Base-by-base conservation (phyloP, 2,888 invertebrate genomes). In the Tiliacea aurago region DNA sequence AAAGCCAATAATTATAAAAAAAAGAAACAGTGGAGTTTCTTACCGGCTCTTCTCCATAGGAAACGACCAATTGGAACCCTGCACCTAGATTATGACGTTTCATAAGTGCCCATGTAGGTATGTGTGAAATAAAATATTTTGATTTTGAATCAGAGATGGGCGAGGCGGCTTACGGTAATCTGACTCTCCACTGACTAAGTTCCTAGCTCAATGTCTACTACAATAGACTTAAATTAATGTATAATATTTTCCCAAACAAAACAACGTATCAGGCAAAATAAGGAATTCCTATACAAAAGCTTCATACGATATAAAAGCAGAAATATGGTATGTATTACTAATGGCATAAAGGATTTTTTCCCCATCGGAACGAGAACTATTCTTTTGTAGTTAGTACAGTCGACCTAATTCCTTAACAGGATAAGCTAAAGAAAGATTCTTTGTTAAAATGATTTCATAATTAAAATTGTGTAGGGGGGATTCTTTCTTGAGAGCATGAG, bases 381-480 rank as follows among this genome's bases (percentile, higher is more conserved):
- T 68, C 68, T 55, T 76, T 81, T 74, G 58, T 70, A 67, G 59
- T 65, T 58, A 51, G 43, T 47, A 45, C n/a, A 51, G 53, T 56
- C 37, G 64, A 72, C 74, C 62, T 77, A 70, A 77, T 74, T 84
- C 33, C 61, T 56, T 74, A 61, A 61, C 56, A 49, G 33, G 28
- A 18, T 64, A 49, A 55, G 53, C 58, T 51, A 13, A 62, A 70
- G 59, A 67, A 55, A 67, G 4, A 37, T 33, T 56, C 49, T 41
- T 64, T 43, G 41, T 67, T 64, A 47, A 81, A 84, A 70, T 41
- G 45, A 56, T 71, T 66, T 61, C 33, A 47, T 55, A 20, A 70
- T 80, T 55, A 33, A 51, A 73, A 68, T 47, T 55, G 15, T 33
- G n/a, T 11, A 51, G 13, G 23, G 23, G 28, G 20, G 41, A 65